Evolutionary conservation across 2,113 vertebrate genomes (phyloP).

Genomic region (Urocynchramus pylzowi): DNA sequence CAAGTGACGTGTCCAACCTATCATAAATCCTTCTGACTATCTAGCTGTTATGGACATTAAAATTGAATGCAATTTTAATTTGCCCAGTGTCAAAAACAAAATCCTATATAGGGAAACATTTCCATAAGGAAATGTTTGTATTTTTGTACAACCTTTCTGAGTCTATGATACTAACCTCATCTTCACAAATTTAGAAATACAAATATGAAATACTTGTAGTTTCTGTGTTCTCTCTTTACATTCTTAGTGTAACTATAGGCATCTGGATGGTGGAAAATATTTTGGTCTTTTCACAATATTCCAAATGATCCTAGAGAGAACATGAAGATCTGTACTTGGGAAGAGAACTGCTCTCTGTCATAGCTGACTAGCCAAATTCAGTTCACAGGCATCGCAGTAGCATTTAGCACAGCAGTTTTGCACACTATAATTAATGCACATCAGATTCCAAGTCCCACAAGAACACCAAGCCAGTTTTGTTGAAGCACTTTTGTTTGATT

Average conservation of each 20-base stretch:
- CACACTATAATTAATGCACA: neutral
- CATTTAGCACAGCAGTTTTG: neutral
- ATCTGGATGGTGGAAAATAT: neutral
- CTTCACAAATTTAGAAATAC: neutral
- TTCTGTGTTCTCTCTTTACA: neutral
- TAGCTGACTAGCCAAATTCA: neutral
- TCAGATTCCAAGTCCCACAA: neutral
- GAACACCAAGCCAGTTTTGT: neutral
- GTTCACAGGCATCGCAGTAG: neutral
- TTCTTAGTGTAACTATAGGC: neutral
- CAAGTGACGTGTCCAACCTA: neutral
- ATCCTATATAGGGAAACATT: neutral
- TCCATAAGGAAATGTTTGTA: neutral
- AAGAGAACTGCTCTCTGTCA: neutral
- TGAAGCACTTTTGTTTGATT: neutral
- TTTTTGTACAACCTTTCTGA: neutral
- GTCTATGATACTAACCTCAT: neutral
- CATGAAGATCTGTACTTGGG: neutral
- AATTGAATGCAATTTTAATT: neutral
- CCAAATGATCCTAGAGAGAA: neutral
- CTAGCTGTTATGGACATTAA: neutral
- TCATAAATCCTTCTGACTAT: neutral
- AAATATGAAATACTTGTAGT: neutral
- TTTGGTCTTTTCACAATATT: neutral
- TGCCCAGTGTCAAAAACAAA: neutral